Evolutionary conservation across 30 jellyfish, hydroid and myxozoan species (phyloP), one percentile per base, ranked within the genome.

Genomic region (Pseudorhiza aurosa): DNA sequence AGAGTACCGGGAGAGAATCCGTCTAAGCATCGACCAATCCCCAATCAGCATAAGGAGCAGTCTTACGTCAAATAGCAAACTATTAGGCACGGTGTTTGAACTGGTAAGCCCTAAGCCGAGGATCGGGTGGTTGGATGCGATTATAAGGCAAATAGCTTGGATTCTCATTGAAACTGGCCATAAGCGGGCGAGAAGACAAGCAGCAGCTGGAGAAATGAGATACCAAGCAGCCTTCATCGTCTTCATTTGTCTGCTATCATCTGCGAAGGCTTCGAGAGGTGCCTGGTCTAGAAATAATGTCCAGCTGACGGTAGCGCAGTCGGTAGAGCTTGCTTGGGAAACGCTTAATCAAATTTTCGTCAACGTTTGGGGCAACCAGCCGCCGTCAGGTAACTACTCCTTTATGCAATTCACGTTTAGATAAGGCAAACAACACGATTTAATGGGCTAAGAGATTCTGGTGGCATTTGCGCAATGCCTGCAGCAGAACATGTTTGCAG

Each of bases 341-440:
- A 64, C 77, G 2, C 35, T 64, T 30, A 64, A n/a, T 8, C 28
- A 12, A 21, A 32, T 64, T 19, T 64, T 9, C 21, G 50, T 11
- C 19, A 64, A 33, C 33, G 24, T 64, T n/a, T 64, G 60, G 77
- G 77, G 58, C 10, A 40, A 33, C 53, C 4, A 30, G 50, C n/a
- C n/a, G 19, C 77, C 77, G 1, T 11, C 77, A 64, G 77, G 77
- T 64, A 53, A 53, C 35, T 2, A n/a, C n/a, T n/a, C 63, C 4
- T 49, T 49, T 49, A 49, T 2, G 11, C 55, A 42, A 8, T 9
- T 42, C 55, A 42, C 55, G 55, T 42, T 15, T 42, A 15, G 55
- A 9, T 8, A 9, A 42, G 55, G n/a, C n/a, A n/a, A n/a, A n/a
- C n/a, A n/a, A n/a, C n/a, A n/a, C n/a, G n/a, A n/a, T n/a, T n/a